A percentile compares a stretch with the other conserved stretches of the same genome.
Evolutionary conservation across 1,140 invertebrate species (phyloP).

Genomic region (Bombus huntii): DNA sequence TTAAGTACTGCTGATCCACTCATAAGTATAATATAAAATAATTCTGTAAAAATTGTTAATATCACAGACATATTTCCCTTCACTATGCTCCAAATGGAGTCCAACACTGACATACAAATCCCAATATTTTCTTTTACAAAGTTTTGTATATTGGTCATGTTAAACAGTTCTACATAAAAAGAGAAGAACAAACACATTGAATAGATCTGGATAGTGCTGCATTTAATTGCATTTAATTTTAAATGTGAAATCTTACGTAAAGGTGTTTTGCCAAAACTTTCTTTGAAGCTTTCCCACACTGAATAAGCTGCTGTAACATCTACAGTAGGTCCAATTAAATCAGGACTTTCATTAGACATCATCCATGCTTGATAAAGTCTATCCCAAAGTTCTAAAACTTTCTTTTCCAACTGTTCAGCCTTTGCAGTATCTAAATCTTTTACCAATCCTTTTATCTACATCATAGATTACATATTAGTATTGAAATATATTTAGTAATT

Average conservation of each 20-base stretch:
- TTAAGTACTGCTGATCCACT: conserved; percentile 97
- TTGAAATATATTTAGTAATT: conserved; percentile 8
- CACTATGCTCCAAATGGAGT: conserved; percentile 96
- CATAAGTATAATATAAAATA: conserved; percentile 93
- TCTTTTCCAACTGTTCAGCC: conserved; percentile 93
- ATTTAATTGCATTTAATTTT: conserved; percentile 11
- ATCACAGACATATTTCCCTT: conserved; percentile 96
- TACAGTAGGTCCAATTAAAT: conserved; percentile 85
- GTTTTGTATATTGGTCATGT: conserved; percentile 88
- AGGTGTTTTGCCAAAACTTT: conserved; percentile 88
- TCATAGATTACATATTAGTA: conserved; percentile 32
- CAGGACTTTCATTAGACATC: conserved; percentile 84
- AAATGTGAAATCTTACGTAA: conserved; percentile 69
- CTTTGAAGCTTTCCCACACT: conserved; percentile 88
- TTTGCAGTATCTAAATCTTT: conserved; percentile 92
- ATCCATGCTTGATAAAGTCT: conserved; percentile 96
- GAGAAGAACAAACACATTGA: neutral
- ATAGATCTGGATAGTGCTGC: neutral
- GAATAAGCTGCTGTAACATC: conserved; percentile 86
- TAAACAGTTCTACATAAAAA: conserved; percentile 85
- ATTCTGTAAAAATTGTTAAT: conserved; percentile 92
- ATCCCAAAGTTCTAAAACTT: conserved; percentile 96
- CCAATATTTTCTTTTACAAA: conserved; percentile 97
- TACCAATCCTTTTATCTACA: conserved; percentile 89
- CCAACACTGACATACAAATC: conserved; percentile 93